A percentile compares a stretch with the other conserved stretches of the same genome.
Conservation (phyloP, 2,113 vertebrate genomes). For the Tamias sibiricus region DNA sequence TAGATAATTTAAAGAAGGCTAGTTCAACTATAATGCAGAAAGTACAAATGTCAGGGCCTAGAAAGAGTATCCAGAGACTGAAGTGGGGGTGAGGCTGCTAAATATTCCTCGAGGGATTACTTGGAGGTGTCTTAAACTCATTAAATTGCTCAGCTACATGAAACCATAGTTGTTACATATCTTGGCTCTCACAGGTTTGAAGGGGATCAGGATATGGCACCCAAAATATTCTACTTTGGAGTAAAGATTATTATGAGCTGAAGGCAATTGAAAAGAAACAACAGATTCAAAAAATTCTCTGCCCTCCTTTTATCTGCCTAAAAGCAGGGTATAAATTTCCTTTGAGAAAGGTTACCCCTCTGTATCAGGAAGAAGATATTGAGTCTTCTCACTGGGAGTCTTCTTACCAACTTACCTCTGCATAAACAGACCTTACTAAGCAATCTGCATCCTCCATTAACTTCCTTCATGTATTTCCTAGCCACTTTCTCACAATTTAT, state of each 20-base stretch:
- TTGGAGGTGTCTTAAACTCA: not conserved
- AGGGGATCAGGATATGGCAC: not conserved
- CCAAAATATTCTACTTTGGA: not conserved
- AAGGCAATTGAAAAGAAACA: constrained; percentile 11
- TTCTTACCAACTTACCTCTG: not conserved
- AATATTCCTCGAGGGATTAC: not conserved
- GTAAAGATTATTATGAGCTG: constrained; percentile 24
- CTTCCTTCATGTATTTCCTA: not conserved
- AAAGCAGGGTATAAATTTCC: not conserved
- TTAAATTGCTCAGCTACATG: not conserved
- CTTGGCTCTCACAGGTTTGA: not conserved
- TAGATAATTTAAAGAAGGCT: not conserved
- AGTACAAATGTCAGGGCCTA: not conserved
- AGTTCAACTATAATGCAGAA: not conserved
- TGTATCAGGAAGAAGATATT: not conserved
- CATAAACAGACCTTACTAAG: not conserved
- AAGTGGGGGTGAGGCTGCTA: not conserved
- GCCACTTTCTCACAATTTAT: not conserved
- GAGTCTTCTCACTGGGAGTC: not conserved
- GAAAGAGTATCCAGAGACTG: not conserved
- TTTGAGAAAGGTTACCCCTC: not conserved
- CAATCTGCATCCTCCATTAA: not conserved
- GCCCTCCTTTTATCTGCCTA: not conserved
- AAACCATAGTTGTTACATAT: not conserved
- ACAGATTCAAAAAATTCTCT: not conserved